Evolutionary conservation across 2,888 invertebrate genomes (phyloP).

Genomic region (Sisyra nigra): DNA sequence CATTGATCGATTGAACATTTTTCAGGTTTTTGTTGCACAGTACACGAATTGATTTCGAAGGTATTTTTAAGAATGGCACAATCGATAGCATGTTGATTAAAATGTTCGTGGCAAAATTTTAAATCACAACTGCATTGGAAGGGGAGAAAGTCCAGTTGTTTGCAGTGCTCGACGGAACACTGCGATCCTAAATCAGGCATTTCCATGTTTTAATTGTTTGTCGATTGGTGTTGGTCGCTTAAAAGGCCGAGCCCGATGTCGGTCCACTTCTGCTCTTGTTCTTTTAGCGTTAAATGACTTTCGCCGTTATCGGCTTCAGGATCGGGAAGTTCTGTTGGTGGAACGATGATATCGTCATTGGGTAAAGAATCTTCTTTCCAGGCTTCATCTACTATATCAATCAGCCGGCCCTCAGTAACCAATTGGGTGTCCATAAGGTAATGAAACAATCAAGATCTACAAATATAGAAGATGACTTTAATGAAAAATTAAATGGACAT

Average conservation of each 20-base stretch:
- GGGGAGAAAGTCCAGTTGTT: conserved; percentile 56
- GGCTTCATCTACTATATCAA: conserved; percentile 68
- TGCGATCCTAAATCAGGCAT: conserved; percentile 54
- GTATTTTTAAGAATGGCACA: conserved; percentile 27
- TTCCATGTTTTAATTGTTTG: conserved; percentile 36
- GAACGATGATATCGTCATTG: conserved; percentile 72
- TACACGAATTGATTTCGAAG: conserved; percentile 14
- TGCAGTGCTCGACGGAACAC: conserved; percentile 42
- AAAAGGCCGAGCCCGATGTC: conserved; percentile 35
- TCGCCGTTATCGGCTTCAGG: conserved; percentile 87
- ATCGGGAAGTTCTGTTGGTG: conserved; percentile 76
- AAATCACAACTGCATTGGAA: conserved; percentile 45
- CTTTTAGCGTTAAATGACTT: conserved; percentile 74
- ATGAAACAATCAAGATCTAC: neutral
- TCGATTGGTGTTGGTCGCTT: conserved; percentile 32
- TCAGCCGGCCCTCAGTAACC: conserved; percentile 52
- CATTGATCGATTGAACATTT: conserved; percentile 42
- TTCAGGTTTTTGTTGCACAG: conserved; percentile 20
- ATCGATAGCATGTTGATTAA: conserved; percentile 33
- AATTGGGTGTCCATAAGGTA: conserved; percentile 60
- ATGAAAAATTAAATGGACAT: no score
- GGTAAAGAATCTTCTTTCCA: conserved; percentile 77
- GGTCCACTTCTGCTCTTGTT: conserved; percentile 58
- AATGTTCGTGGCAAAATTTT: conserved; percentile 52
- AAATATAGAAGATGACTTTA: no score